Evolutionary conservation across 1,140 invertebrate species (phyloP).

Genomic region (Laupala kohalensis): DNA sequence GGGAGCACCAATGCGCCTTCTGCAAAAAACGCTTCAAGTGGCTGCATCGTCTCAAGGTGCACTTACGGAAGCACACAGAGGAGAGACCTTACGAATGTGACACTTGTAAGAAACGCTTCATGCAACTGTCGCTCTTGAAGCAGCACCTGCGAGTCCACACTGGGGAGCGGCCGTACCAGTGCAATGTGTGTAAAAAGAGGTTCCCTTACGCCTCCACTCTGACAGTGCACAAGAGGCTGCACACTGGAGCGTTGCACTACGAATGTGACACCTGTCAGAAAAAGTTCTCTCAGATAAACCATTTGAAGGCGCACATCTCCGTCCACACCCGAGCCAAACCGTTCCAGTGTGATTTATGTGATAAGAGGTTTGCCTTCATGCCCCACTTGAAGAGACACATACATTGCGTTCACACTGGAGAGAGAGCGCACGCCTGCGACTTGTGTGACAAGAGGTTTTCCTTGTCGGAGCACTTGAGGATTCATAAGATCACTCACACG

Average conservation of each 20-base stretch:
- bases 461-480: conserved; percentile 25
- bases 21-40: conserved; percentile 27
- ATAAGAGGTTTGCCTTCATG: conserved; percentile 26
- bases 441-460: conserved; percentile 57
- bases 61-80: conserved; percentile 23
- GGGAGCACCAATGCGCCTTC: conserved; percentile 26
- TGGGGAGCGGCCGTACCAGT: conserved; percentile 25
- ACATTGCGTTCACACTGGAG: conserved; percentile 37
- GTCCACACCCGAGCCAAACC: conserved; percentile 26
- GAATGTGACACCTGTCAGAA: conserved; percentile 30
- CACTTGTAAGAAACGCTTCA: conserved; percentile 14
- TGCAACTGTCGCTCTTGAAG: conserved; percentile 28
- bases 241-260: conserved; percentile 27
- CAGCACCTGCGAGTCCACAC: conserved; percentile 29
- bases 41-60: conserved; percentile 34
- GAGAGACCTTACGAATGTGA: conserved; percentile 12
- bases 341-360: conserved; percentile 25
- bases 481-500: conserved; percentile 46
- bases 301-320: conserved; percentile 26
- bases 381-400: conserved; percentile 33
- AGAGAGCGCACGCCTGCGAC: conserved; percentile 45
- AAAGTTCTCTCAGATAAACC: conserved; percentile 30
- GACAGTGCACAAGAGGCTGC: conserved; percentile 27
- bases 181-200: conserved; percentile 29
- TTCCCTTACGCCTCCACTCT: conserved; percentile 30